A percentile compares a stretch with the other conserved stretches of the same genome.
These are phyloP conservation scores for Rana temporaria DNA, from an alignment of 2,113 vertebrate genomes.

Conservation along the genomic window DNA sequence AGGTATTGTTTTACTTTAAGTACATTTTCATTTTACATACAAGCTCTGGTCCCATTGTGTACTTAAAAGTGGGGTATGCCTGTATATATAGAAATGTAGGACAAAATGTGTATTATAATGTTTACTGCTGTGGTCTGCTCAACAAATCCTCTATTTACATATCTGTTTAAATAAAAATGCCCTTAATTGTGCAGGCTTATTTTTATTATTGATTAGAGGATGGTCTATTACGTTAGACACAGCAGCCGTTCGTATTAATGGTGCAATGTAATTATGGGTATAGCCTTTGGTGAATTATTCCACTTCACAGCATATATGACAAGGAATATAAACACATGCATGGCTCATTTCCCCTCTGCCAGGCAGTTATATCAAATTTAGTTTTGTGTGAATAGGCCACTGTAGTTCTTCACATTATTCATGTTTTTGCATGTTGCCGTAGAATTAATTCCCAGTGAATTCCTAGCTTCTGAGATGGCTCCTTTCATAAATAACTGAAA, in stretches of 20 bases:
- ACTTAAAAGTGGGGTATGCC: too few relatives aligned
- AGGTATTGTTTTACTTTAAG: too few relatives aligned
- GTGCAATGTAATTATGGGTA: not conserved
- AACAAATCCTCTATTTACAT: slow-evolving; percentile 19
- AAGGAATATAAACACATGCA: slow-evolving; percentile 41
- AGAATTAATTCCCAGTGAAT: not conserved
- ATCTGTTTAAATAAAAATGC: slow-evolving; percentile 16
- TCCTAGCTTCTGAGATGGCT: not conserved
- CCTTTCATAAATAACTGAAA: not conserved
- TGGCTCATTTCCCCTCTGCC: slow-evolving; percentile 33
- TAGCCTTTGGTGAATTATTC: slow-evolving; percentile 14
- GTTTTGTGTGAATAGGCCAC: slow-evolving; percentile 21
- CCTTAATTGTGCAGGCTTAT: slow-evolving; percentile 23
- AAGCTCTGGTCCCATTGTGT: too few relatives aligned
- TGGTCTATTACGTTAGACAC: not conserved
- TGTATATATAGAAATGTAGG: not conserved
- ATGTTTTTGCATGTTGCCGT: not conserved
- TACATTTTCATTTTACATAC: too few relatives aligned
- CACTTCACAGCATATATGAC: slow-evolving; percentile 17
- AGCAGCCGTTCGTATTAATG: not conserved
- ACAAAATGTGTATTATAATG: slow-evolving; percentile 2
- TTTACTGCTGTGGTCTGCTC: slow-evolving; percentile 14
- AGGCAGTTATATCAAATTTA: slow-evolving; percentile 33
- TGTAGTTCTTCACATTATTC: slow-evolving; percentile 14
- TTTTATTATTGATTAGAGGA: slow-evolving; percentile 24